Evolutionary conservation across 2,797 vertebrate species (phyloP).

Genomic region (Catharus ustulatus): DNA sequence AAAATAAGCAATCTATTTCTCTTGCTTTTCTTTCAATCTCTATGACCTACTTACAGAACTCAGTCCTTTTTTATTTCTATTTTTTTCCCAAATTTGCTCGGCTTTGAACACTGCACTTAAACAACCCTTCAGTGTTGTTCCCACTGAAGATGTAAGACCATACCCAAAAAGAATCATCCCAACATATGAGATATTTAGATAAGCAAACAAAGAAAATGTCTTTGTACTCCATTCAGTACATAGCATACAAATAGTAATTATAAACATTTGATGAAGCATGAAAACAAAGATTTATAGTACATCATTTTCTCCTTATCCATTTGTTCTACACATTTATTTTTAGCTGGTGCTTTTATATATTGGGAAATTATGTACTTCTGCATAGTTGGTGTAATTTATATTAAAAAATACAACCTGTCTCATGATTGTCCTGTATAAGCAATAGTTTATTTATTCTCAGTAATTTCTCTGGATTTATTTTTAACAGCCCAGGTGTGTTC

Average conservation of each 20-base stretch:
- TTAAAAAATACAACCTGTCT: background rate
- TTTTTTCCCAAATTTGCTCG: background rate
- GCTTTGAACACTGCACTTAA: background rate
- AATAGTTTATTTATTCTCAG: background rate
- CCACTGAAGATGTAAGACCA: background rate
- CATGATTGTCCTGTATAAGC: background rate
- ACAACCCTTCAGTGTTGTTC: background rate
- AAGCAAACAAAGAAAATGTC: background rate
- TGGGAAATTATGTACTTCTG: background rate
- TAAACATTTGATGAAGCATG: background rate
- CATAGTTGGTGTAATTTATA: background rate
- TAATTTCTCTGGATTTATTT: background rate
- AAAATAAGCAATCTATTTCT: constrained; percentile 51
- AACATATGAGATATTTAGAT: background rate
- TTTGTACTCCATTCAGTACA: background rate
- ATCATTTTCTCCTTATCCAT: background rate
- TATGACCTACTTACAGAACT: constrained; percentile 45
- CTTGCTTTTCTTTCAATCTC: background rate
- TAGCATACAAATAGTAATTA: background rate
- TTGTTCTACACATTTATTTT: background rate
- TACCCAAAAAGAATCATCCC: background rate
- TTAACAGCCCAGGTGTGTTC: background rate
- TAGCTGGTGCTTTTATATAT: background rate
- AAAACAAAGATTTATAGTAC: background rate
- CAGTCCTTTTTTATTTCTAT: background rate